phyloP scores from a whole-genome alignment of 2,888 invertebrate species.

The Leistus spinibarbis region DNA sequence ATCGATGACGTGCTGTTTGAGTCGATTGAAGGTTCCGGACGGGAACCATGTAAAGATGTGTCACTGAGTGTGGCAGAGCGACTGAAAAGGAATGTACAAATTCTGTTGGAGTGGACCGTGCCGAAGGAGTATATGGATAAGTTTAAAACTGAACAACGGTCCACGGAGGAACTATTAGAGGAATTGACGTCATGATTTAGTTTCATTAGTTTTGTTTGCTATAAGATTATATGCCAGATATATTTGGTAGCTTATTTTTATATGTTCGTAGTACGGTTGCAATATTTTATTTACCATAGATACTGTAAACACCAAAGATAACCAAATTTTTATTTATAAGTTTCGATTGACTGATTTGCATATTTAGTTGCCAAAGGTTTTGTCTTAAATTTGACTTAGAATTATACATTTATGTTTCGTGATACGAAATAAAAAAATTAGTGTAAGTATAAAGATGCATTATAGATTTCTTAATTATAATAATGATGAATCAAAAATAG shows the following conservation, averaged over 20 bases:
- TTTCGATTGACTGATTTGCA: neutral
- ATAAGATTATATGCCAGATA: too few species aligned
- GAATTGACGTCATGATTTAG: conserved; percentile 65
- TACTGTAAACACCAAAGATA: conserved; percentile 7
- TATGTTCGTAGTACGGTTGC: neutral
- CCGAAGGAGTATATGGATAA: conserved; percentile 78
- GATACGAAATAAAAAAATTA: neutral
- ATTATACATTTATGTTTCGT: neutral
- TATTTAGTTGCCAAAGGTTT: neutral
- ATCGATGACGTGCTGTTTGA: conserved; percentile 83
- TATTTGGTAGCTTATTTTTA: conserved; percentile 34
- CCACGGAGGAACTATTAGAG: conserved; percentile 79
- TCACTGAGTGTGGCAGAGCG: conserved; percentile 66
- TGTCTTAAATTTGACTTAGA: neutral
- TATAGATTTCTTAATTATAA: too few species aligned
- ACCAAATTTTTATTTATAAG: conserved; percentile 12
- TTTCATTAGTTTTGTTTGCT: conserved; percentile 10
- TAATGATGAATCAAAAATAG: too few species aligned
- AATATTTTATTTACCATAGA: conserved; percentile 14
- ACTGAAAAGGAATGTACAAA: conserved; percentile 76
- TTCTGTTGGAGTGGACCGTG: conserved; percentile 80
- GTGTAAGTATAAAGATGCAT: too few species aligned
- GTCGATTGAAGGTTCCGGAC: conserved; percentile 76
- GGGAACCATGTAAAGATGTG: conserved; percentile 67
- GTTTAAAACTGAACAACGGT: conserved; percentile 74